These are phyloP conservation scores for Hystrix cristata DNA, from an alignment of 2,113 vertebrate genomes.

Conservation along the genomic window DNA sequence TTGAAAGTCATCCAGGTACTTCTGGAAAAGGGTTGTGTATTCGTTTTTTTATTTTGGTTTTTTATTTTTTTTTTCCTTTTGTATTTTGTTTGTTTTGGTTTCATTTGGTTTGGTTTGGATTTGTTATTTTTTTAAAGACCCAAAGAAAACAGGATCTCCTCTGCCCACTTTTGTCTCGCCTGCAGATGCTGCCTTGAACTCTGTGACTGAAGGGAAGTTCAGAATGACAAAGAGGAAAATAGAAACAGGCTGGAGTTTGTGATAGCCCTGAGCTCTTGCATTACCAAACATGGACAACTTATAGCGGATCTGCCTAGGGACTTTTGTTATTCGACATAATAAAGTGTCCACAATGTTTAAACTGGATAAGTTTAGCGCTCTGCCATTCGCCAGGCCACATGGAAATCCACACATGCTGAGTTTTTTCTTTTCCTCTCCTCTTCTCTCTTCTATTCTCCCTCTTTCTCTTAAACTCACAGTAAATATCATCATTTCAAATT, in stretches of 20 bases:
- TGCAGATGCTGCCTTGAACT: neutral
- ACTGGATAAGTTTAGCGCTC: neutral
- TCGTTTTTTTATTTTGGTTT: neutral
- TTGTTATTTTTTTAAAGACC: neutral
- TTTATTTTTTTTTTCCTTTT: too few species aligned
- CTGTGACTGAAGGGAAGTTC: neutral
- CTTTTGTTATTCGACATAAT: neutral
- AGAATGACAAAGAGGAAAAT: neutral
- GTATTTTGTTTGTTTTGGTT: neutral
- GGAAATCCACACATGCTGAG: neutral
- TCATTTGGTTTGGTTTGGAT: neutral
- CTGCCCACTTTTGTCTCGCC: neutral
- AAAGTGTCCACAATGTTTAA: neutral
- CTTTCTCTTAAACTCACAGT: neutral
- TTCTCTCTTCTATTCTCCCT: neutral
- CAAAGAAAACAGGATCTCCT: neutral
- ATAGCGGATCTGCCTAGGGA: too few species aligned
- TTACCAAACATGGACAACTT: neutral
- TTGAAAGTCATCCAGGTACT: neutral
- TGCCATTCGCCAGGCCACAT: neutral
- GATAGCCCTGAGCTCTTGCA: neutral
- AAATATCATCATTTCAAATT: slow-evolving; percentile 3
- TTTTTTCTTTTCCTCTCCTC: neutral
- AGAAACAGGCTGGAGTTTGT: neutral
- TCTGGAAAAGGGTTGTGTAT: neutral